Conservation (phyloP, 2,888 invertebrate genomes). For the Actias luna region DNA sequence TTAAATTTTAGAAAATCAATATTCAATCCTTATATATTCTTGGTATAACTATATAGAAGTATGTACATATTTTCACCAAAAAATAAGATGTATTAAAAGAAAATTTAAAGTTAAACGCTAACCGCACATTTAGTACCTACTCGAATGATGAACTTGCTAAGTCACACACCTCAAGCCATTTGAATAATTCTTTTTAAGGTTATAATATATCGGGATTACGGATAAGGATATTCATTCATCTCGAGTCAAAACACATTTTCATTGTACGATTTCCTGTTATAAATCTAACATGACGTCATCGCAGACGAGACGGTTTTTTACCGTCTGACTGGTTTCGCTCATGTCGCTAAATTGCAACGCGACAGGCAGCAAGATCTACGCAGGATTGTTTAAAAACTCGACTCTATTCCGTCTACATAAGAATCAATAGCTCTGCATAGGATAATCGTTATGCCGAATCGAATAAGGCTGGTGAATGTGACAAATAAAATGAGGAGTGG, state of each 20-base stretch:
- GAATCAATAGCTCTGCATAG: not conserved
- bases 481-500: slow-evolving; percentile 55
- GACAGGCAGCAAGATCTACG: slow-evolving; percentile 20
- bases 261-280: slow-evolving; percentile 29
- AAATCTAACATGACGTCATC: slow-evolving; percentile 54
- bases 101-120: no score
- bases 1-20: no score
- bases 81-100: no score
- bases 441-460: slow-evolving; percentile 6
- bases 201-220: not conserved
- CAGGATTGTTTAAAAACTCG: slow-evolving; percentile 26
- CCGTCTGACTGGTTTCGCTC: slow-evolving; percentile 39
- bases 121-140: no score
- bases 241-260: slow-evolving; percentile 17
- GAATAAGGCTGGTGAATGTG: slow-evolving; percentile 41
- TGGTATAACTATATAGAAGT: no score
- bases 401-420: slow-evolving; percentile 23
- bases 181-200: not conserved
- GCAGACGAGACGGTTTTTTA: slow-evolving; percentile 56
- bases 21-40: no score
- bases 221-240: not conserved
- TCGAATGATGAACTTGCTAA: not conserved
- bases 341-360: slow-evolving; percentile 53
- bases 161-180: not conserved
- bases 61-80: no score